Evolutionary conservation across 2,888 invertebrate genomes (phyloP), one percentile per base, ranked within the genome.

Genomic region (Lasioglossum leucozonium): DNA sequence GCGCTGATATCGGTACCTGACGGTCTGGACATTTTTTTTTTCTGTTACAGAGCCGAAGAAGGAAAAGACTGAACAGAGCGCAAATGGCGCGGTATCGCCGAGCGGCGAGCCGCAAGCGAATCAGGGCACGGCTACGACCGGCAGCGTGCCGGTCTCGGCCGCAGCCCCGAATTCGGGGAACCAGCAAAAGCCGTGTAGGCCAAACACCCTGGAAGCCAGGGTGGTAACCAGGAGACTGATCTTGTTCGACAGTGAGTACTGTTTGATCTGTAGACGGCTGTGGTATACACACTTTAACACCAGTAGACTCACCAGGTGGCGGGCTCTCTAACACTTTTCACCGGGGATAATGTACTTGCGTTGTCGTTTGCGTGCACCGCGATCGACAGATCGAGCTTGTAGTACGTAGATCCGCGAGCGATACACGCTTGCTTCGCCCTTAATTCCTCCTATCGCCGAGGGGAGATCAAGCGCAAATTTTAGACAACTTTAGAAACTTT

Each of bases 11-110:
- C 67, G 65, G 77, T 84, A n/a, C n/a, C 82, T 80, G 86, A 87
- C 85, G 82, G 88, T 79, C 58, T 81, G 78, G 85, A 74, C 67
- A 77, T 82, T 86, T 88, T 72, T 77, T 84, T 92, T 92, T 91
- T 95, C 95, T 89, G 94, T 97, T 97, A 55, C 97, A 98, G 98
- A 98, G 97, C 97, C 98, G 97, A 98, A 98, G 96, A 98, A 98
- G 97, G 98, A 98, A 96, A 98, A 98, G 97, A 97, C 97, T 97
- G 98, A 98, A 94, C 96, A 96, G 93, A 94, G 93, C 93, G 95
- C 95, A 91, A 96, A 96, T 95, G 96, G 96, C 95, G 96, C 96
- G 92, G 95, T 96, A 93, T 96, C 96, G 94, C 96, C 96, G 89
- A 96, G 95, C 93, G 96, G 96, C 92, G 96, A 96, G 93, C 83